Evolutionary conservation across 64 coral and sea anemone species (phyloP).

Genomic region (Pocillopora damicornis): DNA sequence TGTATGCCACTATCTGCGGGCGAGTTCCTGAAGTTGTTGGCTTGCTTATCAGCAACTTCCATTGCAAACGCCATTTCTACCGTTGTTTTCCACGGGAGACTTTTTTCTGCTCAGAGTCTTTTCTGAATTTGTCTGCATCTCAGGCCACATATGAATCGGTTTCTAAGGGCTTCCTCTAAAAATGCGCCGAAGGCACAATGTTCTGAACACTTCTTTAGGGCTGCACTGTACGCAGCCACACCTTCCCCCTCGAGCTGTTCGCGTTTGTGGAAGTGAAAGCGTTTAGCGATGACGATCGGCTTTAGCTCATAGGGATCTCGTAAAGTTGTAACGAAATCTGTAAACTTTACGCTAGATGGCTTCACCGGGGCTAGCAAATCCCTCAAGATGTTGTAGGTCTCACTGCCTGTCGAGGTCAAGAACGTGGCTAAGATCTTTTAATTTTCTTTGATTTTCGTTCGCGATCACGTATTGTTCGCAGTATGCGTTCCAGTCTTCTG

Average conservation of each 20-base stretch:
- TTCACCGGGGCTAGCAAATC: constrained; percentile 36
- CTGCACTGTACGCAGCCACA: constrained; percentile 6
- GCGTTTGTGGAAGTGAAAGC: constrained; percentile 23
- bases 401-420: constrained; percentile 24
- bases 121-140: neutral
- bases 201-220: constrained; percentile 11
- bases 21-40: constrained; percentile 1
- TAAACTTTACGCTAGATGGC: constrained; percentile 15
- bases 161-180: neutral
- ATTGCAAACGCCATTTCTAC: constrained; percentile 20
- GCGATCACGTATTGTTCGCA: constrained; percentile 17
- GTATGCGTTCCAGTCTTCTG: constrained; percentile 33
- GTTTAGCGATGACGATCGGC: constrained; percentile 10
- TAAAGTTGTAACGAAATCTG: constrained; percentile 15
- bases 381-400: constrained; percentile 33
- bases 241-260: constrained; percentile 10
- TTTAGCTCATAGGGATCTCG: constrained; percentile 12
- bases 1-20: neutral
- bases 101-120: too few species aligned
- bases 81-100: constrained; percentile 1
- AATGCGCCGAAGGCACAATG: neutral
- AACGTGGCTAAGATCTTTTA: constrained; percentile 45
- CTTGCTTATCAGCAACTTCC: constrained; percentile 30
- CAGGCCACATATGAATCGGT: constrained; percentile 4
- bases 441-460: constrained; percentile 10